Conservation (phyloP, 2,888 invertebrate species). For the Microctonus hyperodae region DNA sequence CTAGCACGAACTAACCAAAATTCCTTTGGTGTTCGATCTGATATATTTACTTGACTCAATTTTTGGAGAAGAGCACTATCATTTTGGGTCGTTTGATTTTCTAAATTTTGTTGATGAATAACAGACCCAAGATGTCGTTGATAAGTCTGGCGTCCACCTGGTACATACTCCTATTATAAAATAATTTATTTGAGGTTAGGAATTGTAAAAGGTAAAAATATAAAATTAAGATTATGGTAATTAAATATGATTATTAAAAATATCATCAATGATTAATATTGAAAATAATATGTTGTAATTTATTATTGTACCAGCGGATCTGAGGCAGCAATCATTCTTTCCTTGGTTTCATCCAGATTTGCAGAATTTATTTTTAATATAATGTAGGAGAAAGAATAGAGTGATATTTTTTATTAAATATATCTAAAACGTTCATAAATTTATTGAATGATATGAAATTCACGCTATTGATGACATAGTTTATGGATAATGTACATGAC, state of each 20-base stretch:
- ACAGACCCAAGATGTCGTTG: conserved; percentile 78
- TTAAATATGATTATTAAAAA: not conserved
- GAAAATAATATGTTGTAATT: not conserved
- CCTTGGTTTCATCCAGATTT: conserved; percentile 90
- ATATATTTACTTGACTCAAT: conserved; percentile 79
- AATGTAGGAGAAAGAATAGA: too few relatives aligned
- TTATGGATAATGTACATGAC: too few relatives aligned
- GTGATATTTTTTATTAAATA: too few relatives aligned
- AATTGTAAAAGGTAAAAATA: not conserved
- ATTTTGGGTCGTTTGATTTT: conserved; percentile 64
- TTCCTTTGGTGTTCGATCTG: conserved; percentile 64
- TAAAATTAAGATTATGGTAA: conserved; percentile 9
- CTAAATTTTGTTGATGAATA: conserved; percentile 61
- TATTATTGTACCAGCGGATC: conserved; percentile 78
- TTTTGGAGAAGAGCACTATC: conserved; percentile 76
- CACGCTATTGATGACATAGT: too few relatives aligned
- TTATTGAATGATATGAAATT: too few relatives aligned
- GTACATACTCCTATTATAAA: conserved; percentile 79
- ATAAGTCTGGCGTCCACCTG: conserved; percentile 84
- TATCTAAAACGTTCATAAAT: too few relatives aligned
- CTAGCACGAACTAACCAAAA: conserved; percentile 65
- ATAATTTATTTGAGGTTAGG: conserved; percentile 1
- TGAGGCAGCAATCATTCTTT: conserved; percentile 88
- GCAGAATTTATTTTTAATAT: conserved; percentile 56
- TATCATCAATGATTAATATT: not conserved